A percentile compares a stretch with the other conserved stretches of the same genome.
These are phyloP conservation scores for Aquatica leii DNA, from an alignment of 2,888 invertebrate genomes.

Conservation along the genomic window DNA sequence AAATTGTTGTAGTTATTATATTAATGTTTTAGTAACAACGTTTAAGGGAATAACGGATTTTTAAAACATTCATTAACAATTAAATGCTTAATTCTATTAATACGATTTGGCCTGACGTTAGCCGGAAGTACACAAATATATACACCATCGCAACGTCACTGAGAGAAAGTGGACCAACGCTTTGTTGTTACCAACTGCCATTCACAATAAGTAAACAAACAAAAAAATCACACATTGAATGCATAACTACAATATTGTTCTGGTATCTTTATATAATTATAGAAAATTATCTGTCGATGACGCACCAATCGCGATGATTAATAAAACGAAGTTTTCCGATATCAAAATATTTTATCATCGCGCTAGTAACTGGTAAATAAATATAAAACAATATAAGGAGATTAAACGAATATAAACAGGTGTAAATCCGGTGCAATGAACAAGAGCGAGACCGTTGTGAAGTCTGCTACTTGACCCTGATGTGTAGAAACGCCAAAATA, in stretches of 20 bases:
- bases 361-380: no score
- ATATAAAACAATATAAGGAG: slow-evolving; percentile 12
- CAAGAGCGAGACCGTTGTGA: slow-evolving; percentile 16
- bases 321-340: slow-evolving; percentile 15
- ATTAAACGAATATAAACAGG: no score
- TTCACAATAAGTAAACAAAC: neutral
- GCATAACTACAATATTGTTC: slow-evolving; percentile 9
- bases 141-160: slow-evolving; percentile 17
- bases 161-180: slow-evolving; percentile 28
- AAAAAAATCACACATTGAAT: neutral
- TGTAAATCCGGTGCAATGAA: slow-evolving; percentile 6
- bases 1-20: no score
- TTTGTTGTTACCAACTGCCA: slow-evolving; percentile 29
- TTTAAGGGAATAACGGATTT: no score
- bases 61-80: no score
- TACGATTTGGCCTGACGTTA: slow-evolving; percentile 16
- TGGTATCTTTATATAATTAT: slow-evolving; percentile 15
- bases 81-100: neutral
- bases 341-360: slow-evolving; percentile 18
- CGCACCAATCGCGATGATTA: slow-evolving; percentile 21
- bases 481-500: slow-evolving; percentile 21
- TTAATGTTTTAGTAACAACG: no score
- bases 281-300: slow-evolving; percentile 22
- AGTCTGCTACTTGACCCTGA: slow-evolving; percentile 23
- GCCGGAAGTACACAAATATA: slow-evolving; percentile 25